A percentile compares a stretch with the other conserved stretches of the same genome.
phyloP scores from a whole-genome alignment of 2,888 invertebrate species.

The Asteroscopus sphinx region DNA sequence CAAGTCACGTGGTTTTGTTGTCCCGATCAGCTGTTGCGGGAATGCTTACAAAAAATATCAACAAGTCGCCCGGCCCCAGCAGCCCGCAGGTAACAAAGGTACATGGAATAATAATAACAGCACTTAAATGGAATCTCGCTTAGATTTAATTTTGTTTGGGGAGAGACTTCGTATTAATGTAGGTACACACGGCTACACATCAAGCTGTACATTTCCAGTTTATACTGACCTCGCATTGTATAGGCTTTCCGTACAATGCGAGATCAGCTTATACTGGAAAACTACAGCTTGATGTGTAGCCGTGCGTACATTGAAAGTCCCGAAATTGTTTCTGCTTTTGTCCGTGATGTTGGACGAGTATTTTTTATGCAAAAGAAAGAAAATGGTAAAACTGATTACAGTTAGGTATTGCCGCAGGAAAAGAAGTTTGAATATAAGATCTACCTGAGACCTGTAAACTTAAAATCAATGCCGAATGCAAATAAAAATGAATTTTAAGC shows the following conservation, averaged over 20 bases:
- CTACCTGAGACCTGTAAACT: slow-evolving; percentile 1
- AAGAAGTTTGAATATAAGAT: slow-evolving; percentile 8
- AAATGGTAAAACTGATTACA: slow-evolving; percentile 6
- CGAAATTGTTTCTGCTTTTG: slow-evolving; percentile 22
- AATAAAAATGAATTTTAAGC: too few species aligned
- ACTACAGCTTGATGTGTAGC: too few species aligned
- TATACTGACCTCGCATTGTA: too few species aligned
- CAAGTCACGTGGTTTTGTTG: slow-evolving; percentile 76
- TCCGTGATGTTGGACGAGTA: slow-evolving; percentile 12
- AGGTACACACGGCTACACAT: too few species aligned
- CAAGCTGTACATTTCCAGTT: too few species aligned
- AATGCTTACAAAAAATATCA: slow-evolving; percentile 80
- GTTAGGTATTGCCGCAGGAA: slow-evolving; percentile 1
- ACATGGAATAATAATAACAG: slow-evolving; percentile 57
- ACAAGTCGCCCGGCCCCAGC: slow-evolving; percentile 68
- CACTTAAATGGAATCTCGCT: slow-evolving; percentile 53
- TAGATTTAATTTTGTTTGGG: slow-evolving; percentile 34
- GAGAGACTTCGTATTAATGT: background rate
- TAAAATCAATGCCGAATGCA: too few species aligned
- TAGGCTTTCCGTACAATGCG: too few species aligned
- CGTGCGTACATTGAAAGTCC: slow-evolving; percentile 24
- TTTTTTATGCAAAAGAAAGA: slow-evolving; percentile 12
- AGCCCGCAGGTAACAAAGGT: slow-evolving; percentile 73
- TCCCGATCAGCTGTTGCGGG: slow-evolving; percentile 82
- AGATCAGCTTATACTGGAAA: too few species aligned